These are phyloP conservation scores for Pandemis cinnamomeana DNA, from an alignment of 2,888 invertebrate genomes.

Conservation along the genomic window DNA sequence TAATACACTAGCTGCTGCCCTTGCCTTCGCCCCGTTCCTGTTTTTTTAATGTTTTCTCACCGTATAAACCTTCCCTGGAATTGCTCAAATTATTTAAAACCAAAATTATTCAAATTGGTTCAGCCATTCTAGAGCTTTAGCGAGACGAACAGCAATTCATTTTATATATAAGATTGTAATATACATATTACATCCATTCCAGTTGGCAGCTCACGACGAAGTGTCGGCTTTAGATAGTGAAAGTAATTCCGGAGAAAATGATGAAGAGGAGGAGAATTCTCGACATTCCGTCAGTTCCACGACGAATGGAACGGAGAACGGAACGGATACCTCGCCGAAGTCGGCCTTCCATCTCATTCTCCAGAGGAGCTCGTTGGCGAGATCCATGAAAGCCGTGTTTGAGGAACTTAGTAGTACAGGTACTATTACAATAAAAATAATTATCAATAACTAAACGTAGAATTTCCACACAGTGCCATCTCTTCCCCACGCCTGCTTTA, in stretches of 20 bases:
- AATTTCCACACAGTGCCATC: too few species aligned
- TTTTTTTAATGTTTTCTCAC: too few species aligned
- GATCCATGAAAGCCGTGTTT: slow-evolving; percentile 92
- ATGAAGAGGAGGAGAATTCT: slow-evolving; percentile 73
- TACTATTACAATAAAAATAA: slow-evolving; percentile 44
- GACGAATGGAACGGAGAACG: slow-evolving; percentile 62
- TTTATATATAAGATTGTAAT: too few species aligned
- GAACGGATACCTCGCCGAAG: slow-evolving; percentile 61
- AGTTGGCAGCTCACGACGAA: slow-evolving; percentile 85
- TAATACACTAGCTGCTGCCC: too few species aligned
- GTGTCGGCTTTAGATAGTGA: slow-evolving; percentile 81
- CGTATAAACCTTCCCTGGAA: too few species aligned
- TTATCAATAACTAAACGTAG: too few species aligned
- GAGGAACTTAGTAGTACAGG: slow-evolving; percentile 89
- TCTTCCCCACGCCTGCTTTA: too few species aligned
- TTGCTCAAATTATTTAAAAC: too few species aligned
- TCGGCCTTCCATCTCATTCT: slow-evolving; percentile 93
- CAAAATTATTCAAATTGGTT: too few species aligned
- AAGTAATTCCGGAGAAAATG: slow-evolving; percentile 71
- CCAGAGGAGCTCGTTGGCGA: slow-evolving; percentile 92
- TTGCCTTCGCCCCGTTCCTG: too few species aligned
- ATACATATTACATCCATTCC: slow-evolving; percentile 41
- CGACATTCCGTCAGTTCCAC: slow-evolving; percentile 73
- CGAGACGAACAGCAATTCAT: too few species aligned
- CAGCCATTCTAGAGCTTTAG: too few species aligned